Conservation (phyloP, 2,113 vertebrate species). For the Notarius quadriscutis region DNA sequence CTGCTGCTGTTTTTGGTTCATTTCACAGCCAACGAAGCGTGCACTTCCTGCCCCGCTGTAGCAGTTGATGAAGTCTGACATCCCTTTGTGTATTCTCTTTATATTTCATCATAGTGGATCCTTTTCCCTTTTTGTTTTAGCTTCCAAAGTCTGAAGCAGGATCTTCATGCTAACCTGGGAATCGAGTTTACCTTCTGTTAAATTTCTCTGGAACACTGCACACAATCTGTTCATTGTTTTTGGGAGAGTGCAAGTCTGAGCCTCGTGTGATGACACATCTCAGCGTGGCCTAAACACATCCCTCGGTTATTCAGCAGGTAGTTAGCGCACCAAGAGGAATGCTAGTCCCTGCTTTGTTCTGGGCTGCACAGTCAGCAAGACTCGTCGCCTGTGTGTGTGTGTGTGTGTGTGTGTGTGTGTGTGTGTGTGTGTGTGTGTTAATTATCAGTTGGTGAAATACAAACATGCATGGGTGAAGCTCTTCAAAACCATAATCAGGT, state of each 20-base stretch:
- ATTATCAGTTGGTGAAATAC: not conserved
- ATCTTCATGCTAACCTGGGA: not conserved
- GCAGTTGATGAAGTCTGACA: not conserved
- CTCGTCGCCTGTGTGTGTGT: not conserved
- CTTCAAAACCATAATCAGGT: no score
- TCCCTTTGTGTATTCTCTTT: not conserved
- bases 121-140: not conserved
- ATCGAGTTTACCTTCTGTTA: not conserved
- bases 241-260: no score
- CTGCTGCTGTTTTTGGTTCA: not conserved
- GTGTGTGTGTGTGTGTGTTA: conserved; percentile 12
- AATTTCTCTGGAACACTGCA: not conserved
- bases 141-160: not conserved
- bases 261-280: not conserved
- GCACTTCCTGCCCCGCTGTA: not conserved
- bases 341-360: not conserved
- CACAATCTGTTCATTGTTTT: not conserved
- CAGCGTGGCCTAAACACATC: not conserved
- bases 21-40: not conserved
- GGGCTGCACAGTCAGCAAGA: not conserved
- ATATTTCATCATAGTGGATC: not conserved
- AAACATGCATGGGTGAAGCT: not conserved
- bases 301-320: no score
- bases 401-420: conserved; percentile 2
- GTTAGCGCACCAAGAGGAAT: not conserved